Base-by-base conservation (phyloP, 2,888 invertebrate species). In the Xylocampa areola region DNA sequence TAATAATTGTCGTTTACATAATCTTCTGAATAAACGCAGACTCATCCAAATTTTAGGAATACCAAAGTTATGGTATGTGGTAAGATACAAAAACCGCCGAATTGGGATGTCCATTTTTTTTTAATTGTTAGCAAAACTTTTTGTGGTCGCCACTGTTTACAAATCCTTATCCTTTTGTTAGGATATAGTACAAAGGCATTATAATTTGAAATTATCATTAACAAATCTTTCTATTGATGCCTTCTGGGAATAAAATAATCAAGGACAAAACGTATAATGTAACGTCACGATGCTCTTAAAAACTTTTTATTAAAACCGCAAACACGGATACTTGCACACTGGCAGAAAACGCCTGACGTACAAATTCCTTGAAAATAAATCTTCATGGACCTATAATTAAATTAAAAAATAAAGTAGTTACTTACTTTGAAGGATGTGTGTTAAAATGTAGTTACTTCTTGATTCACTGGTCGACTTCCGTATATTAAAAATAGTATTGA, bases 311-410 rank as follows among this genome's bases (percentile, higher is more conserved):
- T 58, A 11, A 23, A 48, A 68, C 53, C 43, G n/a, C 69, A 41
- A 40, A 53, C 44, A 62, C 69, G 55, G 64, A 63, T 55, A 64
- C 37, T 29, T 17, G 4, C 6, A 11, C 8, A 17, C 21, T 19
- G 29, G 6, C 2, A n/a, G 2, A 36, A 43, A 21, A 27, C 23
- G 43, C 8, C 33, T 4, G 4, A 23, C 23, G 6, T 11, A 17
- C 25, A 21, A n/a, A 40, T 35, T 27, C 30, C n/a, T 10, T n/a
- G 1, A 1, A 4, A 19, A 21, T 4, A 13, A 8, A 11, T 21
- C 4, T 4, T 4, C 36, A 36, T n/a, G 11, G 29, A 29, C 6
- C 11, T 30, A 11, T n/a, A 5, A 30, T 1, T 13, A 30, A n/a
- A 30, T 30, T 13, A 7, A 13, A 23, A 13, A 25, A 8, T 21